Base-by-base conservation (phyloP, 2,113 vertebrate species). In the Marcusenius ussheri region DNA sequence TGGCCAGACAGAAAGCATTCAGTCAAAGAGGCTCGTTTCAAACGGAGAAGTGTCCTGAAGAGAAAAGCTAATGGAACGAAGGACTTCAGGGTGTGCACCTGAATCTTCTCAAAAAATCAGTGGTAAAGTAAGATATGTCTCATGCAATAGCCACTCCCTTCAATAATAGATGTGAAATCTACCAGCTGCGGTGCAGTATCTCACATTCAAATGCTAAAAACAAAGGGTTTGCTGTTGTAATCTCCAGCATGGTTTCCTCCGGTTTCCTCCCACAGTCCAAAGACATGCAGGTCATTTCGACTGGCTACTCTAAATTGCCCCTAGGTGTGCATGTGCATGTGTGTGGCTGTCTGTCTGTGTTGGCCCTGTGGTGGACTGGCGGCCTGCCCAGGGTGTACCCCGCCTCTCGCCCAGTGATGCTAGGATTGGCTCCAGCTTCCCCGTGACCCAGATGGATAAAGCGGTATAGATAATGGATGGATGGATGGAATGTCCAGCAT, bases 41-140 rank as follows among this genome's bases (percentile, higher is more conserved):
- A 90, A 53, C 0, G 46, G 62, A 62, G 51, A 11, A 27, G 7
- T 39, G 45, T 17, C 46, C 49, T 10, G 31, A 46, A 46, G 53
- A 47, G 83, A 49, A 85, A 24, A n/a, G 7, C 35, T 15, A 84
- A 45, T 10, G 47, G 35, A 9, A 70, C 0, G 3, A 50, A 80
- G 51, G 35, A 85, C 39, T 42, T 51, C 46, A 45, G 62, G 8
- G 42, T 24, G 42, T 5, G 24, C 56, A 31, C 50, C 83, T 17
- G 50, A 46, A 83, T 49, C 39, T 5, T 90, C 85, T 90, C 58
- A 90, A n/a, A 66, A 27, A 9, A 66, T 66, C n/a, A 27, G n/a
- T 27, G 58, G 2, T 66, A 31, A 31, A 70, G 62, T 70, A 70
- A 31, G 31, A 70, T 27, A 70, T 13, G n/a, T 66, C n/a, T 70